These are phyloP conservation scores for Agapornis roseicollis DNA, from an alignment of 2,113 vertebrate species.

Conservation along the genomic window DNA sequence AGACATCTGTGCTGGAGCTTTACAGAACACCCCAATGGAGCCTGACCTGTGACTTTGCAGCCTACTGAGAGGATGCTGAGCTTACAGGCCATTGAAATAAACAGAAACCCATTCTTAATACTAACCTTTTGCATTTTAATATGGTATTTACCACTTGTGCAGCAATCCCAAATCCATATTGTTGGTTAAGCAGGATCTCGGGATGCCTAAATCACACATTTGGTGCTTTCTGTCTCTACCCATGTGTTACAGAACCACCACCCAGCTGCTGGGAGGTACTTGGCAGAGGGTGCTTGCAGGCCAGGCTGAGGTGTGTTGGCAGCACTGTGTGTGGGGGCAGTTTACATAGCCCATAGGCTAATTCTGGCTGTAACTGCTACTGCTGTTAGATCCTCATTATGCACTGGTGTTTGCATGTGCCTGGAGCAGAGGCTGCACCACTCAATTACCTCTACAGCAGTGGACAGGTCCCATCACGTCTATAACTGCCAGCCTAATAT, in stretches of 20 bases:
- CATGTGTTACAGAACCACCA: background rate
- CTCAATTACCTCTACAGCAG: background rate
- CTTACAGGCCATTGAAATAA: background rate
- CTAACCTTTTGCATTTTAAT: background rate
- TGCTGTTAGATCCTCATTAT: background rate
- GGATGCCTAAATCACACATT: background rate
- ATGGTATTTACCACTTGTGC: background rate
- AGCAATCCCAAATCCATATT: background rate
- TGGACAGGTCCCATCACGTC: background rate
- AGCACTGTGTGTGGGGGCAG: background rate
- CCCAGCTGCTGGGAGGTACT: background rate
- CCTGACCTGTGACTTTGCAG: background rate
- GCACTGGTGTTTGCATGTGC: background rate
- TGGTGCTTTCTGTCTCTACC: background rate
- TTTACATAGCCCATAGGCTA: background rate
- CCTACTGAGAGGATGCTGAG: background rate
- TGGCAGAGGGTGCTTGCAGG: background rate
- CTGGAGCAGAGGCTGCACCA: background rate
- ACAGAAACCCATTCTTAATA: background rate
- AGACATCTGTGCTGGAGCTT: background rate
- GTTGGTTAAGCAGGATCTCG: background rate
- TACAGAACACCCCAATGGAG: background rate
- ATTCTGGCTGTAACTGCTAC: background rate
- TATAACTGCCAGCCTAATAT: background rate
- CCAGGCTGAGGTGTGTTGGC: background rate